Base-by-base conservation (phyloP, 1,140 invertebrate species). In the Drosophila busckii region DNA sequence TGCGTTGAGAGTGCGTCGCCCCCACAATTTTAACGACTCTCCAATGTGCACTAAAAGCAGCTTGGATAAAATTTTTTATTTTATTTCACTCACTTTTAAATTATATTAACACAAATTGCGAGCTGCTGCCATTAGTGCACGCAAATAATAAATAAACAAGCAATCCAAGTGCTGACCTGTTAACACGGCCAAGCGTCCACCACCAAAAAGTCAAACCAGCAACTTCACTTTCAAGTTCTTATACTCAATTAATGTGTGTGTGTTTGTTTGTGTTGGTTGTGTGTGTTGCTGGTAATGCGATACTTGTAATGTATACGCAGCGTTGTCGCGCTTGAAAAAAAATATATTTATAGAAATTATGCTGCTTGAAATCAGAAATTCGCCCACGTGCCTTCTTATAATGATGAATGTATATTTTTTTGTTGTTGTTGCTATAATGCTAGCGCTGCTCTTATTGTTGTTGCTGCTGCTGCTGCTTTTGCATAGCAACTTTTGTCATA, bases 221-320 rank as follows among this genome's bases (percentile, higher is more conserved):
- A 20, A 17, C 29, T 54, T 64, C 29, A 58, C 70, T 75, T 76
- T 78, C 71, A 76, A 66, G 71, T 70, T 44, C 31, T 40, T 53
- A n/a, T n/a, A n/a, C n/a, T 54, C 73, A 80, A 82, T 80, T 80
- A 80, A 80, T 69, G 73, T n/a, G n/a, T n/a, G n/a, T n/a, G n/a
- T n/a, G n/a, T n/a, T 68, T 64, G 13, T 29, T 16, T 12, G 31
- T 52, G 26, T 28, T 22, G 28, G 3, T 13, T 25, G 25, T n/a
- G n/a, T 35, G 10, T 12, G 15, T 10, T 23, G 9, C 7, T 28
- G n/a, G 73, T 65, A 73, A 78, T 62, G 32, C 52, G 49, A 80
- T 53, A 73, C 73, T 59, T 63, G 73, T 80, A 78, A 78, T 53
- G 73, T 68, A 78, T 78, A 80, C 68, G 70, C 66, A 40, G 7